Conservation (phyloP, 2,113 vertebrate species). For the Caretta caretta region DNA sequence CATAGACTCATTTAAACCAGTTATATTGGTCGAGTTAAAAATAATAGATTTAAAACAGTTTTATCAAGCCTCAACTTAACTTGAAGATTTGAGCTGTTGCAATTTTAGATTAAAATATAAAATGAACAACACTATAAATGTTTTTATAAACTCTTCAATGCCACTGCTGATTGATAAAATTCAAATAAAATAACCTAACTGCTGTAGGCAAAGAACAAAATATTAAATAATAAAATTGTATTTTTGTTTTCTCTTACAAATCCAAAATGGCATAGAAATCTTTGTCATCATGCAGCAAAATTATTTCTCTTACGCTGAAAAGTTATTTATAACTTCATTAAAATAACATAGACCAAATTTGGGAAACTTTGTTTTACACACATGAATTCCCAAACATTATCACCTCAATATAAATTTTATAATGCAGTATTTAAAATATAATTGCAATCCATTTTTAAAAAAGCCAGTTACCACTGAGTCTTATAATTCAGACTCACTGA, state of each 20-base stretch:
- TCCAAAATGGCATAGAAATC: neutral
- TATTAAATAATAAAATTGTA: neutral
- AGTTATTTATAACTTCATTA: rapidly evolving
- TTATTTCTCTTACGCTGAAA: neutral
- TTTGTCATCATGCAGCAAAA: neutral
- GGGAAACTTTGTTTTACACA: neutral
- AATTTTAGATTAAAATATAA: neutral
- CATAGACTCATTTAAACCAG: neutral
- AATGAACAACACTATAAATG: neutral
- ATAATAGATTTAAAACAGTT: neutral
- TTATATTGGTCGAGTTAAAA: neutral
- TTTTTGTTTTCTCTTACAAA: neutral
- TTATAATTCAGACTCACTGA: neutral
- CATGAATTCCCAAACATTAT: neutral
- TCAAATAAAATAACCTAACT: no score
- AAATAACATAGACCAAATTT: neutral
- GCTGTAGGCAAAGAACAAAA: neutral
- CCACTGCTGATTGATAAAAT: neutral
- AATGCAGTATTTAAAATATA: neutral
- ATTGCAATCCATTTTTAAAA: neutral
- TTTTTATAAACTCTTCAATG: neutral
- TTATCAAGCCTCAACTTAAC: neutral
- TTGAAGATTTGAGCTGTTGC: neutral
- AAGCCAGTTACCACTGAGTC: neutral
- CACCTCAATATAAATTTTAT: neutral